Conservation (phyloP, 2,797 vertebrate species). For the Chaunax sp. region DNA sequence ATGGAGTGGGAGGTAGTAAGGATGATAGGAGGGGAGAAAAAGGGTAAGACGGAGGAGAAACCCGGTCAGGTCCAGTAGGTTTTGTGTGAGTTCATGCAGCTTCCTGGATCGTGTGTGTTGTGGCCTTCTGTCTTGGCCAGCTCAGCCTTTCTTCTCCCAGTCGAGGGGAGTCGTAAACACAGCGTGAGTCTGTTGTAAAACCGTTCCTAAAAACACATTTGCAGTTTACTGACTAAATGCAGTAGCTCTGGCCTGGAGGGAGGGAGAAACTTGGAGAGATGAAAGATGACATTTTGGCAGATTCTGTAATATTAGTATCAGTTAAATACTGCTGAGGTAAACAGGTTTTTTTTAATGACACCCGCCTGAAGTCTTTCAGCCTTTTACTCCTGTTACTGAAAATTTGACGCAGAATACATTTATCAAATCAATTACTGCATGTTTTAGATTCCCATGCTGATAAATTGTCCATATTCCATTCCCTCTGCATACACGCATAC, state of each 20-base stretch:
- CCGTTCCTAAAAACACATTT: slow-evolving; percentile 73
- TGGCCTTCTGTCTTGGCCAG: slow-evolving; percentile 38
- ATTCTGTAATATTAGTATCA: slow-evolving; percentile 44
- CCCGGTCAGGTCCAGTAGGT: slow-evolving; percentile 1
- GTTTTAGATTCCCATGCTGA: not conserved
- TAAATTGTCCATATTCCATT: not conserved
- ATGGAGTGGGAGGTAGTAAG: not conserved
- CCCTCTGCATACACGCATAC: no score
- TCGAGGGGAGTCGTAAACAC: slow-evolving; percentile 65
- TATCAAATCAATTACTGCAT: not conserved
- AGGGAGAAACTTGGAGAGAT: slow-evolving; percentile 41
- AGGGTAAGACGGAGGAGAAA: not conserved
- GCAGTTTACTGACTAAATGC: slow-evolving; percentile 67
- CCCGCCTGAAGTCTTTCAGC: not conserved
- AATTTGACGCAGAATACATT: no score
- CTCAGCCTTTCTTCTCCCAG: slow-evolving; percentile 55
- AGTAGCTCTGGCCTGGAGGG: slow-evolving; percentile 50
- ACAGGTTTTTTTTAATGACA: slow-evolving; percentile 23
- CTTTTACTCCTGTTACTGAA: no score
- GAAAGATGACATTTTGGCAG: slow-evolving; percentile 38
- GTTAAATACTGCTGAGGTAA: slow-evolving; percentile 27
- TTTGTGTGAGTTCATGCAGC: slow-evolving; percentile 40
- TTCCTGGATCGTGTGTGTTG: slow-evolving; percentile 47
- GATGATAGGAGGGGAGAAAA: not conserved
- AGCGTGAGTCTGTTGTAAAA: slow-evolving; percentile 67